phyloP scores from a whole-genome alignment of 2,888 invertebrate species.

The Agrotis clavis region DNA sequence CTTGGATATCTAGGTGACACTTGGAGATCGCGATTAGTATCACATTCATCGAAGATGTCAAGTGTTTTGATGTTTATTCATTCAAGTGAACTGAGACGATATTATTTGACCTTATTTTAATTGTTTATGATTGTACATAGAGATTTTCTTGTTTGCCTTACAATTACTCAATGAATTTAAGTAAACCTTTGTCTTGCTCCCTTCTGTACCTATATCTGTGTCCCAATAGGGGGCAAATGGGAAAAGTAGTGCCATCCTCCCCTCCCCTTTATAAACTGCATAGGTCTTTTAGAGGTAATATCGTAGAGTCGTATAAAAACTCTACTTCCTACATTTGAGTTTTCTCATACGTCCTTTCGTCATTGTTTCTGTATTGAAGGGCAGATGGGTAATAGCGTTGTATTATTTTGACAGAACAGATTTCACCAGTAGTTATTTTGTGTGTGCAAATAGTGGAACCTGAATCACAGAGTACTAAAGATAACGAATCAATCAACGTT shows the following conservation, averaged over 20 bases:
- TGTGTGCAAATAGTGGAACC: not conserved
- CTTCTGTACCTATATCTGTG: not conserved
- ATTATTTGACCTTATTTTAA: slow-evolving; percentile 2
- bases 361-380: too few species aligned
- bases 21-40: slow-evolving; percentile 46
- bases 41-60: slow-evolving; percentile 51
- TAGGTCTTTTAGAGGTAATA: too few species aligned
- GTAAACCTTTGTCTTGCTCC: not conserved
- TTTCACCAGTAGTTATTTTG: not conserved
- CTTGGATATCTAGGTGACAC: slow-evolving; percentile 82
- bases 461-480: too few species aligned
- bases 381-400: not conserved
- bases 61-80: slow-evolving; percentile 44
- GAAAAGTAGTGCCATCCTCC: slow-evolving; percentile 1
- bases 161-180: not conserved
- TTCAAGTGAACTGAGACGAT: slow-evolving; percentile 30
- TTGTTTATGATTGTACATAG: not conserved
- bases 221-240: not conserved
- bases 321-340: too few species aligned
- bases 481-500: slow-evolving; percentile 35
- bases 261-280: not conserved
- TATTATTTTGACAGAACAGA: not conserved
- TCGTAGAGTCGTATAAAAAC: not conserved
- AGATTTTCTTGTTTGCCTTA: slow-evolving; percentile 1
- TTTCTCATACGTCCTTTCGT: too few species aligned